Base-by-base conservation (phyloP, 2,888 invertebrate species). In the Rhopalosiphum nymphaeae region DNA sequence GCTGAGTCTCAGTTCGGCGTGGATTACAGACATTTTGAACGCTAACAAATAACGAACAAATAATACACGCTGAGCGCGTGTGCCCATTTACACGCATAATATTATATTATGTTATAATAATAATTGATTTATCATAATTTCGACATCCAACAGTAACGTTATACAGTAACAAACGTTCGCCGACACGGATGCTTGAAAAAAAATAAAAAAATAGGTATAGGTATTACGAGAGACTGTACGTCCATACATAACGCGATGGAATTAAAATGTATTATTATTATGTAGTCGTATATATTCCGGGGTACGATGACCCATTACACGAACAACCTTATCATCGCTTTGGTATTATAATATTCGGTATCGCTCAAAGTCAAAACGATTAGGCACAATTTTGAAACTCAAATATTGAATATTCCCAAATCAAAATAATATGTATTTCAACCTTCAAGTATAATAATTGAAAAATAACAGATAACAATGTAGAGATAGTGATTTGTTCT, bases 301-400 rank as follows among this genome's bases (percentile, higher is more conserved):
- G 78, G 36, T 78, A 78, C 78, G 78, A 78, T 78, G 78, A 78
- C 36, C 78, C 36, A 78, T 78, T 78, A 78, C 36, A 21, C 36
- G 78, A 42, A 78, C 78, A 36, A 78, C 78, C 78, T 78, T 78
- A 78, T 78, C 78, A 11, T 78, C 78, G 36, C 78, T 36, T 9
- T 36, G 78, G 78, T 78, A 78, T 78, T 67, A 36, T 36, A 36
- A 78, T 36, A 21, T 36, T 78, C 36, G 21, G 78, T 78, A 78
- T 78, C 78, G 78, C 36, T 78, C 78, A 78, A 78, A 78, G 78
- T 78, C 78, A 78, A 78, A 78, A 78, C 78, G 78, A 78, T 78
- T 78, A 78, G 78, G 78, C 78, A 78, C 36, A 78, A 78, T 78
- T 78, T 78, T 21, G 36, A 78, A 78, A 36, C 78, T 78, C 78